phyloP scores from a whole-genome alignment of 2,113 vertebrate genomes.

The Bubalus kerabau region DNA sequence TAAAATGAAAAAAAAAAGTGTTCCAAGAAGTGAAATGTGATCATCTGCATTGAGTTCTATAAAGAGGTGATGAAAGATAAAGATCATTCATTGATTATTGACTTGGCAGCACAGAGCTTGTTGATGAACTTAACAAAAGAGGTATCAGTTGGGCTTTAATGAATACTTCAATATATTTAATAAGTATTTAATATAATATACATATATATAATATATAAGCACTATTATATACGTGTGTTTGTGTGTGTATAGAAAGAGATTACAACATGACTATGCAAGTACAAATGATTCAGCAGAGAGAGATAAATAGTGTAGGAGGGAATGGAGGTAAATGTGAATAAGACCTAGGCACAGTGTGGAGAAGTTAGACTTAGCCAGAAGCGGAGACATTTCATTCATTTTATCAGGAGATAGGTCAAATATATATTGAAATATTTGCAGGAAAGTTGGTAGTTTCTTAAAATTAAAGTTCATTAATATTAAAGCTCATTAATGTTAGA shows the following conservation, averaged over 20 bases:
- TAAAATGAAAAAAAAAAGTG: not conserved
- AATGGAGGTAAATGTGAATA: not conserved
- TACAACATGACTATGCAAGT: not conserved
- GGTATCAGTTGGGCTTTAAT: not conserved
- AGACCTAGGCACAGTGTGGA: not conserved
- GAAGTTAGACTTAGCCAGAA: not conserved
- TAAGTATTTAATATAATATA: not conserved
- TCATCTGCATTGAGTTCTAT: not conserved
- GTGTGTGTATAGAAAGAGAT: rapidly evolving
- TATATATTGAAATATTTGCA: not conserved
- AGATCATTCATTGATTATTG: not conserved
- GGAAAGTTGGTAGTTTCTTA: not conserved
- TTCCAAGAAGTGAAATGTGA: not conserved
- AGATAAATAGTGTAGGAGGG: not conserved
- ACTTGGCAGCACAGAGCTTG: not conserved
- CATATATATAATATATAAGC: not conserved
- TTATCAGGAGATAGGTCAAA: not conserved
- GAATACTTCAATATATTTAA: not conserved
- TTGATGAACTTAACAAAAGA: not conserved
- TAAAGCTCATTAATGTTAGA: not conserved
- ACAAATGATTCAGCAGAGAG: not conserved
- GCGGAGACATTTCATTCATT: not conserved
- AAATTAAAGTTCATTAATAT: not conserved
- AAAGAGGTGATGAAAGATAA: not conserved
- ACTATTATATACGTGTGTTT: not conserved